These are phyloP conservation scores for Schizopygopsis pylzovi DNA, from an alignment of 2,797 vertebrate genomes.

Conservation along the genomic window DNA sequence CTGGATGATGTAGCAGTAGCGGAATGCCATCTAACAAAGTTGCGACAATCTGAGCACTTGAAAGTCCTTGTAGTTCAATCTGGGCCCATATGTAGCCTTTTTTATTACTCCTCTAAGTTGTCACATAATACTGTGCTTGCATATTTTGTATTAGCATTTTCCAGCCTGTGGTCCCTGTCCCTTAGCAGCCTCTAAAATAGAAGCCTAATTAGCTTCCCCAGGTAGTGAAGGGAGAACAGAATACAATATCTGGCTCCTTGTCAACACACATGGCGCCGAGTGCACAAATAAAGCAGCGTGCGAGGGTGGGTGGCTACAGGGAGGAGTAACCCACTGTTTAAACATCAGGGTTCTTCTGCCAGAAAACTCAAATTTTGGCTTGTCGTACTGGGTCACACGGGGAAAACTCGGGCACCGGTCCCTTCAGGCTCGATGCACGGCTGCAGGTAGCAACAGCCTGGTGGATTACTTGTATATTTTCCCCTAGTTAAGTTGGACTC, in stretches of 20 bases:
- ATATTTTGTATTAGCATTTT: slow-evolving; percentile 47
- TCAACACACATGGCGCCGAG: slow-evolving; percentile 47
- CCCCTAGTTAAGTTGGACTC: slow-evolving; percentile 35
- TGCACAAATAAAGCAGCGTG: slow-evolving; percentile 49
- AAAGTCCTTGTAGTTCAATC: slow-evolving; percentile 18
- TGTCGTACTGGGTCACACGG: slow-evolving; percentile 25
- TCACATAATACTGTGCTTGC: slow-evolving; percentile 30
- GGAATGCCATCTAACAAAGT: slow-evolving; percentile 5
- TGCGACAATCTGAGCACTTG: not conserved
- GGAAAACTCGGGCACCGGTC: slow-evolving; percentile 29
- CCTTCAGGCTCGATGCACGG: slow-evolving; percentile 38
- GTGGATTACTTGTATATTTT: slow-evolving; percentile 36
- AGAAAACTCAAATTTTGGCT: slow-evolving; percentile 50
- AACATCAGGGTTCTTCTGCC: slow-evolving; percentile 47
- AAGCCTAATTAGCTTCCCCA: slow-evolving; percentile 60
- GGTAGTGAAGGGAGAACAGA: slow-evolving; percentile 50
- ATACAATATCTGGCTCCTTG: slow-evolving; percentile 50
- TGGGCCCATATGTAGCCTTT: not conserved
- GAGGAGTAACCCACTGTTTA: slow-evolving; percentile 50
- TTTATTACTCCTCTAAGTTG: slow-evolving; percentile 11
- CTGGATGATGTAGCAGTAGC: not conserved
- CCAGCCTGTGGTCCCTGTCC: slow-evolving; percentile 26
- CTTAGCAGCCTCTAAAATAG: slow-evolving; percentile 44
- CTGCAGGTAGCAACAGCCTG: slow-evolving; percentile 40
- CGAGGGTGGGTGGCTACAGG: slow-evolving; percentile 35